These are phyloP conservation scores for Neocrepidodera transversa DNA, from an alignment of 2,888 invertebrate species.

Conservation along the genomic window DNA sequence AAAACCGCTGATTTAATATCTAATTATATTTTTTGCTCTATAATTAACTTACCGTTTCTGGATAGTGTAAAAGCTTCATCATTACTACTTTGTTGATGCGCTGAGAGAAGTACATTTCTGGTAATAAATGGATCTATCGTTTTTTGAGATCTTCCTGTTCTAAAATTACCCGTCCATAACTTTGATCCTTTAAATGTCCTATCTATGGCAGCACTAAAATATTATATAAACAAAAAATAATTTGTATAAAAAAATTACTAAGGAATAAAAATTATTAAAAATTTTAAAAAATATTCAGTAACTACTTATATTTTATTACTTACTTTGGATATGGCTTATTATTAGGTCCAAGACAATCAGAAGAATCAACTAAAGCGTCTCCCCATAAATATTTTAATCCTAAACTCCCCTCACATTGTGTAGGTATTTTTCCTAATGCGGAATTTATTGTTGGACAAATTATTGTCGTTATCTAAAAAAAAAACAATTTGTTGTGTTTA, in stretches of 20 bases:
- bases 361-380: constrained; percentile 80
- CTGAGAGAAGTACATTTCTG: constrained; percentile 72
- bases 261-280: too few relatives aligned
- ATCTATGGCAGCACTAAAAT: constrained; percentile 76
- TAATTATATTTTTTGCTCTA: too few relatives aligned
- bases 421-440: constrained; percentile 50
- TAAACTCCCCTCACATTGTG: constrained; percentile 67
- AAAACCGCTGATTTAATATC: too few relatives aligned
- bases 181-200: constrained; percentile 71
- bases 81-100: constrained; percentile 64
- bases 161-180: constrained; percentile 70
- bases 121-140: constrained; percentile 78
- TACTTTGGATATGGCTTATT: constrained; percentile 86
- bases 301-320: constrained; percentile 24
- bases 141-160: constrained; percentile 71
- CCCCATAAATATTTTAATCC: constrained; percentile 87
- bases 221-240: background rate
- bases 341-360: constrained; percentile 83
- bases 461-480: constrained; percentile 51
- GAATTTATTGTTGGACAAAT: constrained; percentile 42
- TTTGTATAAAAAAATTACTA: too few relatives aligned
- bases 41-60: constrained; percentile 59
- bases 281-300: too few relatives aligned
- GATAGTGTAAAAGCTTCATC: constrained; percentile 50
- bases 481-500: constrained; percentile 13